Evolutionary conservation across 2,113 vertebrate genomes (phyloP).

Genomic region (Malaclemys terrapin): DNA sequence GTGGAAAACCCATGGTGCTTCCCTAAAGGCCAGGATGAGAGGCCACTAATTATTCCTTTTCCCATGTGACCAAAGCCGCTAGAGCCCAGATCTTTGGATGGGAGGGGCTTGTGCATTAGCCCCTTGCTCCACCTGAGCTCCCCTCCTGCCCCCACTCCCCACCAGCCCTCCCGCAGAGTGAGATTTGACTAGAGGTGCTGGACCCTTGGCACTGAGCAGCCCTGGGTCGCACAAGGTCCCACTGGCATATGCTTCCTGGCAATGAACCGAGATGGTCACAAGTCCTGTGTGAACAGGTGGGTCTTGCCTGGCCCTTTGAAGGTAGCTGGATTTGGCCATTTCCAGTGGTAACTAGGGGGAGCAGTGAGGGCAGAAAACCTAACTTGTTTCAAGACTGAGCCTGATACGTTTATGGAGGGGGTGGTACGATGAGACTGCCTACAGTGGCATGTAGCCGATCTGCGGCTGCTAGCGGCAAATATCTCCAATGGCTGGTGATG

Average conservation of each 20-base stretch:
- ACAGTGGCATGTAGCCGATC: not conserved
- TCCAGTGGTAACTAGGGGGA: too few relatives aligned
- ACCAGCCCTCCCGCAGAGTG: not conserved
- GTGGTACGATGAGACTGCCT: not conserved
- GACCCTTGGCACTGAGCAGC: not conserved
- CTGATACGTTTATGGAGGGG: not conserved
- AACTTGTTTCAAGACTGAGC: not conserved
- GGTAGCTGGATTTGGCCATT: not conserved
- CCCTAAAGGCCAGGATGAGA: not conserved
- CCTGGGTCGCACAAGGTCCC: too few relatives aligned
- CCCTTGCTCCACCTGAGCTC: too few relatives aligned
- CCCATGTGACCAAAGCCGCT: not conserved
- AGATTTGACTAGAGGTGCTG: not conserved
- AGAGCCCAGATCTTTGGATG: not conserved
- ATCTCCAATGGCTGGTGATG: not conserved
- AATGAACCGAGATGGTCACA: not conserved
- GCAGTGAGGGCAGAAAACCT: not conserved
- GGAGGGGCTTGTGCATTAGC: not conserved
- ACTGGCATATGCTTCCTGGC: not conserved
- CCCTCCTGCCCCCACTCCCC: not conserved
- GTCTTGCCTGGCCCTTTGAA: not conserved
- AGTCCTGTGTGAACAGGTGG: not conserved
- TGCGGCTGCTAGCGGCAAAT: not conserved
- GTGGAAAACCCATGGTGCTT: not conserved
- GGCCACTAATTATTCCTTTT: not conserved